phyloP scores from a whole-genome alignment of 2,797 vertebrate species.

The Crenichthys baileyi region DNA sequence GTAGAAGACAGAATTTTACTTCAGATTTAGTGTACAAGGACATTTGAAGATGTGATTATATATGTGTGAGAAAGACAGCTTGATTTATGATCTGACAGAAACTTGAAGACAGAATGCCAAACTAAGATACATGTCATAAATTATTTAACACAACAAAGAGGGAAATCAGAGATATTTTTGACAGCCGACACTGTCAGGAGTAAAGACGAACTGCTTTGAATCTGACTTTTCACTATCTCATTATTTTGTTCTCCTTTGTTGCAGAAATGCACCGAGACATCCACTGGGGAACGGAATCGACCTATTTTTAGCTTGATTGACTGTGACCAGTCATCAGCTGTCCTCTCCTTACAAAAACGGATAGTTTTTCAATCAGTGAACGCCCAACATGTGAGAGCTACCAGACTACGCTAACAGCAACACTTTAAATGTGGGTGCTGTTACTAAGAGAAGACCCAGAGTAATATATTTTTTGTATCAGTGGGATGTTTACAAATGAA shows the following conservation, averaged over 20 bases:
- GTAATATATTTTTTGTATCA: neutral
- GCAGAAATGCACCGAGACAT: neutral
- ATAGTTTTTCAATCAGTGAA: neutral
- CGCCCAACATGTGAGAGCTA: neutral
- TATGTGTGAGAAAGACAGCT: slow-evolving; percentile 12
- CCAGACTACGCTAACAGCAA: neutral
- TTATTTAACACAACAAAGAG: slow-evolving; percentile 16
- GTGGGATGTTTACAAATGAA: too few species aligned
- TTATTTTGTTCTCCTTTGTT: slow-evolving; percentile 3
- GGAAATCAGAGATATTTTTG: slow-evolving; percentile 18
- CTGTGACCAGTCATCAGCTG: neutral
- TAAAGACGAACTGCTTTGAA: slow-evolving; percentile 3
- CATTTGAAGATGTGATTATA: slow-evolving; percentile 28
- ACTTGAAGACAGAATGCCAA: slow-evolving; percentile 19
- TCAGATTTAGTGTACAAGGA: slow-evolving; percentile 38
- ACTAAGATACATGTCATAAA: slow-evolving; percentile 34
- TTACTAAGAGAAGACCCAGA: neutral
- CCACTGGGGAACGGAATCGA: neutral
- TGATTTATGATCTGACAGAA: slow-evolving; percentile 26
- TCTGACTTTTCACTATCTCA: slow-evolving; percentile 6
- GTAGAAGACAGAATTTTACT: slow-evolving; percentile 20
- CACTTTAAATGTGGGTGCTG: neutral
- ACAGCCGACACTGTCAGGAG: slow-evolving; percentile 16
- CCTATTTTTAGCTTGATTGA: neutral
- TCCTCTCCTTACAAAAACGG: neutral